A percentile compares a stretch with the other conserved stretches of the same genome.
These are phyloP conservation scores for Machimus atricapillus DNA, from an alignment of 2,888 invertebrate genomes.

Conservation along the genomic window DNA sequence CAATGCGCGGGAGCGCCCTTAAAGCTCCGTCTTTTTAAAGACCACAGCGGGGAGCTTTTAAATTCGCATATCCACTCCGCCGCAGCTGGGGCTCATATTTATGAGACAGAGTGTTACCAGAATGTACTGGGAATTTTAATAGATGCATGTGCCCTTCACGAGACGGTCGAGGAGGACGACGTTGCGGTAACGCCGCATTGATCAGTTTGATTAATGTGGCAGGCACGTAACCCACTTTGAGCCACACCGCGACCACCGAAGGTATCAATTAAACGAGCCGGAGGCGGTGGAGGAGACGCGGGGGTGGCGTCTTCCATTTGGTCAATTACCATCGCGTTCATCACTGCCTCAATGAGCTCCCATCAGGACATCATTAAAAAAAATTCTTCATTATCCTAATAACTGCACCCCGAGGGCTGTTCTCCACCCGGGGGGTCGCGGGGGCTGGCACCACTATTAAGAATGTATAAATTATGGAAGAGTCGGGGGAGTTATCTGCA, in stretches of 20 bases:
- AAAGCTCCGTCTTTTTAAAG: slow-evolving; percentile 18
- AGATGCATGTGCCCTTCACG: neutral
- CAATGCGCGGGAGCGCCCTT: neutral
- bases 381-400: slow-evolving; percentile 37
- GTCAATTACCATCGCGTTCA: slow-evolving; percentile 7
- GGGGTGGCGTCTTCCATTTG: neutral
- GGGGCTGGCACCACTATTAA: slow-evolving; percentile 14
- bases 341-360: neutral
- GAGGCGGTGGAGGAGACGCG: neutral
- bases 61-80: slow-evolving; percentile 4
- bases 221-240: slow-evolving; percentile 4
- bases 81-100: slow-evolving; percentile 29
- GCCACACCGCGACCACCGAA: neutral
- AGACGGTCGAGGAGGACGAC: neutral
- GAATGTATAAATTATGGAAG: slow-evolving; percentile 25
- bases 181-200: neutral
- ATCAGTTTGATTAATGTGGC: slow-evolving; percentile 20
- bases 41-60: slow-evolving; percentile 2
- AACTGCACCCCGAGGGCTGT: neutral
- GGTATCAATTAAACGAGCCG: neutral
- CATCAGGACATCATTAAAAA: slow-evolving; percentile 36
- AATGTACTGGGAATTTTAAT: slow-evolving; percentile 22
- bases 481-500: slow-evolving; percentile 33
- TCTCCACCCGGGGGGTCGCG: neutral
- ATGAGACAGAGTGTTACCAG: slow-evolving; percentile 28